Base-by-base conservation (phyloP, 1,140 invertebrate species). In the Helicoverpa zea region DNA sequence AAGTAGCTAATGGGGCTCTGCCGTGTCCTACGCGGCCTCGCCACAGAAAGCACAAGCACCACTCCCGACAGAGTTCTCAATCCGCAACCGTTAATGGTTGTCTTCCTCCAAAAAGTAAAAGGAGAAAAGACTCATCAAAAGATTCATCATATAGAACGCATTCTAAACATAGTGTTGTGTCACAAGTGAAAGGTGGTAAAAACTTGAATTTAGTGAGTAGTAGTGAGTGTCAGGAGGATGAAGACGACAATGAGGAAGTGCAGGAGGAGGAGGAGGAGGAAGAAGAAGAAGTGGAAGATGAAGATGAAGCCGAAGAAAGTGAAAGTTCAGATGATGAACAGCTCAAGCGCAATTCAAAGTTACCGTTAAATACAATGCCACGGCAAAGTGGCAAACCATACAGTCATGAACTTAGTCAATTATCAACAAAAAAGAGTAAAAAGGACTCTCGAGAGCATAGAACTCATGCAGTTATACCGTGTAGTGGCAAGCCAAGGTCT, bases 321-420 rank as follows among this genome's bases (percentile, higher is more conserved):
- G 92, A 94, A 88, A 94, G 92, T 91, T 94, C 93, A 51, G 94
- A 95, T 30, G 92, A 94, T 91, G 92, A 94, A 93, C 88, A 92
- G 89, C 89, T 94, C 81, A 87, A 90, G 82, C 88, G 70, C 87
- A 94, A 89, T 92, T 89, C 93, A 84, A 95, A 94, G 91, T 94
- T 95, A 94, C 93, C 93, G 77, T 86, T 92, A 89, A 89, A 91
- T 83, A 90, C 88, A 87, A 82, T 92, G 83, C 86, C 86, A 70
- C 85, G 91, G 70, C 92, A 92, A 81, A 94, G 93, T 93, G 94
- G 94, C 76, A 95, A 95, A 91, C 94, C 94, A 29, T 95, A 92
- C 90, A 95, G 94, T 90, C 94, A 95, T 93, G 91, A 94, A 94
- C 93, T 95, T 91, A 95, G 95, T 93, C 95, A 94, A 95, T 93